Evolutionary conservation across 2,888 invertebrate genomes (phyloP).

Genomic region (Elysia crispata): DNA sequence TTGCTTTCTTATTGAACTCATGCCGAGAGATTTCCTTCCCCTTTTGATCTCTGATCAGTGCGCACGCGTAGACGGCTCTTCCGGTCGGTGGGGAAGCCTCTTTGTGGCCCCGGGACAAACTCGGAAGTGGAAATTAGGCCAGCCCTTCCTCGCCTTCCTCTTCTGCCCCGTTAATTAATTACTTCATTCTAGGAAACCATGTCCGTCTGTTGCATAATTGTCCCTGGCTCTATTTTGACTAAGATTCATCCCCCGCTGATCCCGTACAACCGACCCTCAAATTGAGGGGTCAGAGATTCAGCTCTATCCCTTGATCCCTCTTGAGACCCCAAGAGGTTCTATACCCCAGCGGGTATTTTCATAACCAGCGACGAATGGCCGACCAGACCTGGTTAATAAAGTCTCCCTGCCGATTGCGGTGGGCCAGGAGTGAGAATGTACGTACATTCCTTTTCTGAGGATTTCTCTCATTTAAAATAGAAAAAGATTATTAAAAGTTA

Average conservation of each 20-base stretch:
- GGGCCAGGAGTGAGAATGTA: too few species aligned
- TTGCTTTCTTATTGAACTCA: too few species aligned
- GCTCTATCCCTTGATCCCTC: too few species aligned
- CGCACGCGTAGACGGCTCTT: constrained; percentile 47
- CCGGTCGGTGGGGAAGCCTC: constrained; percentile 48
- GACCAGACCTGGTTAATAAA: too few species aligned
- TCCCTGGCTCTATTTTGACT: constrained; percentile 30
- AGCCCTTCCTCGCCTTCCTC: constrained; percentile 10
- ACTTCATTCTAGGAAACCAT: constrained; percentile 36
- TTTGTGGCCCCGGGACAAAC: constrained; percentile 43
- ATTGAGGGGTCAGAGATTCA: too few species aligned
- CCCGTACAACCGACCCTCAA: not conserved
- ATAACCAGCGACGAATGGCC: too few species aligned
- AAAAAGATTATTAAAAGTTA: too few species aligned
- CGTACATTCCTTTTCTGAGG: too few species aligned
- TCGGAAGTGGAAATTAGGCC: constrained; percentile 49
- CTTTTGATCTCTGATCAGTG: constrained; percentile 47
- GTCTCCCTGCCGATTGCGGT: too few species aligned
- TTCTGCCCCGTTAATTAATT: constrained; percentile 44
- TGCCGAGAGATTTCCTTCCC: constrained; percentile 27
- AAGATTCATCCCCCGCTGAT: not conserved
- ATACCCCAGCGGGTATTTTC: too few species aligned
- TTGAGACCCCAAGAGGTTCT: too few species aligned
- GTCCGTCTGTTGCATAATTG: constrained; percentile 43
- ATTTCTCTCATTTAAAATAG: too few species aligned